phyloP scores from a whole-genome alignment of 2,888 invertebrate genomes.

The Helobdella robusta region DNA sequence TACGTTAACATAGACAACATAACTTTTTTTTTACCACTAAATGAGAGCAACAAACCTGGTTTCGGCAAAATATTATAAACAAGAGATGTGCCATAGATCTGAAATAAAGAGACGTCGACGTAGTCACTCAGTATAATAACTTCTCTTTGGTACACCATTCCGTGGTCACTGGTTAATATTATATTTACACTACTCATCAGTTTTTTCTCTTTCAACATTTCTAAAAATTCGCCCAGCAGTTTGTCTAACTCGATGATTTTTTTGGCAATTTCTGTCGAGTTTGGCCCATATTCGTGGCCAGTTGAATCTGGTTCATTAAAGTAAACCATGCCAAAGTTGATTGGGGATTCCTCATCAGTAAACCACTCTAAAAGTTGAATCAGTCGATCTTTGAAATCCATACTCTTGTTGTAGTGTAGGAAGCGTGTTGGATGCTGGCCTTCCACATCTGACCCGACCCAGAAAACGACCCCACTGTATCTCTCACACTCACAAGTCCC shows the following conservation, averaged over 20 bases:
- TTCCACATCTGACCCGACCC: constrained; percentile 59
- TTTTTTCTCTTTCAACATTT: constrained; percentile 53
- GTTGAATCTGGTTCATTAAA: constrained; percentile 62
- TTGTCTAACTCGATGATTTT: constrained; percentile 52
- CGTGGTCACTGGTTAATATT: constrained; percentile 65
- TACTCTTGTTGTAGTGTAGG: constrained; percentile 39
- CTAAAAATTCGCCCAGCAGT: constrained; percentile 52
- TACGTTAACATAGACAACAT: too few relatives aligned
- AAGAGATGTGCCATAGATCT: constrained; percentile 55
- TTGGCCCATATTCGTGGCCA: constrained; percentile 56
- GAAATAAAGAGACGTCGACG: constrained; percentile 52
- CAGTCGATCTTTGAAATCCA: constrained; percentile 40
- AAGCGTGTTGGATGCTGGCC: constrained; percentile 37
- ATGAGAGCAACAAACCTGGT: too few relatives aligned
- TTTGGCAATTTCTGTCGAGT: constrained; percentile 48
- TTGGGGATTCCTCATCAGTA: constrained; percentile 52
- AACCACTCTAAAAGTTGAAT: constrained; percentile 44
- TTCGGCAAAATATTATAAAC: constrained; percentile 58
- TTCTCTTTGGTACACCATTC: constrained; percentile 41
- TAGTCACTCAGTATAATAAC: constrained; percentile 25
- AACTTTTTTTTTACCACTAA: too few relatives aligned
- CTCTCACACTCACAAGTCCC: constrained; percentile 44
- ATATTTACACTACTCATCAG: constrained; percentile 57
- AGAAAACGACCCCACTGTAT: constrained; percentile 62
- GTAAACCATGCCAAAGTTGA: constrained; percentile 63